Evolutionary conservation across 2,888 invertebrate genomes (phyloP), one percentile per base, ranked within the genome.

Genomic region (Calephelis perditalis): DNA sequence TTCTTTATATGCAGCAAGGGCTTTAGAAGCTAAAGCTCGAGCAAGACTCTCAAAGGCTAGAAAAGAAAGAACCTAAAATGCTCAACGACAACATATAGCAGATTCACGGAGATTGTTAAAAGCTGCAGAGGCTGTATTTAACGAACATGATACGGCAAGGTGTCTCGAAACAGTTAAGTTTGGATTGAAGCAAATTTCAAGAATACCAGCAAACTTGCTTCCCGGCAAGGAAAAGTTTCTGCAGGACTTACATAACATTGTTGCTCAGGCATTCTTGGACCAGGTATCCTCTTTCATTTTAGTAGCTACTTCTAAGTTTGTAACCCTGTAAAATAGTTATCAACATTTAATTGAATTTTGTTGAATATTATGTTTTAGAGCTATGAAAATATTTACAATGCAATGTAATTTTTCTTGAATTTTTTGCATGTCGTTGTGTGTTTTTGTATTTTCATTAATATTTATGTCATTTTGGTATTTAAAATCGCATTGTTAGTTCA

Each of bases 121-220:
- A 46, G 73, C 76, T 8, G 76, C 82, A 12, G 71, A 75, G 64
- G 66, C 68, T 0, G 70, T 78, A 46, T 74, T 73, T 15, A 78
- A 82, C 56, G 74, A 79, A 64, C 76, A 76, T 12, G 83, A 86
- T 55, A 85, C 85, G 0, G 72, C 75, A 5, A 85, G 79, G 67
- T 87, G 86, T 60, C 65, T 90, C 54, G 89, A 90, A 67, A 71
- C 76, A 0, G 86, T 82, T 0, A 82, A 88, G 64, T 90, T 89
- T 58, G 89, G 78, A 5, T 81, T 89, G 78, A 84, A 84, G 66
- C 86, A 86, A 71, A 85, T 89, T 65, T 70, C 79, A 5, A 78
- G 80, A 60, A 85, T 82, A 58, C 79, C 82, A 4, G 65, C 72
- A 1, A 76, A 75, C 54, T 69, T 87, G 58, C 68, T 90, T 46